Evolutionary conservation across 1,140 invertebrate genomes (phyloP).

Genomic region (Lethrus apterus): DNA sequence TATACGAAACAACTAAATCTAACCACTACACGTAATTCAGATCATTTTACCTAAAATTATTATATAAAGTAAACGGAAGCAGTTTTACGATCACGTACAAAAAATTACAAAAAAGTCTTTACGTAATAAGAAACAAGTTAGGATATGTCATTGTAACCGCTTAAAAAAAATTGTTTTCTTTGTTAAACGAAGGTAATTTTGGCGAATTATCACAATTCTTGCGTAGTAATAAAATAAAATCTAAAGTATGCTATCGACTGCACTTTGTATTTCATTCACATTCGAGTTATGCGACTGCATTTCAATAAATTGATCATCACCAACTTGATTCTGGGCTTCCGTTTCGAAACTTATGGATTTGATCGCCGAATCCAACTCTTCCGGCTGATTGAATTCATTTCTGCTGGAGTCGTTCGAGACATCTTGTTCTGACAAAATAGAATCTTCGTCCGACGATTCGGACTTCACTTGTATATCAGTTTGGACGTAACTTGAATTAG

Average conservation of each 20-base stretch:
- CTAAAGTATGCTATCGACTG: conserved; percentile 38
- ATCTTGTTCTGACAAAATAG: conserved; percentile 3
- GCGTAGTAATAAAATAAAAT: too few species aligned
- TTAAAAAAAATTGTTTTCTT: too few species aligned
- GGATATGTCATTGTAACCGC: too few species aligned
- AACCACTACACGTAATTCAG: too few species aligned
- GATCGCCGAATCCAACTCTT: conserved; percentile 34
- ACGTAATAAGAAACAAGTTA: too few species aligned
- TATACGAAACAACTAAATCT: too few species aligned
- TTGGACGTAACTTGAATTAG: conserved; percentile 6
- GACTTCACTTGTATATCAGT: not conserved
- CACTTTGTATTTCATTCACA: conserved; percentile 35
- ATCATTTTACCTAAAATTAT: too few species aligned
- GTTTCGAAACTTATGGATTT: conserved; percentile 31
- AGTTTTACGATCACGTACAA: too few species aligned
- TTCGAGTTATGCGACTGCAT: conserved; percentile 27
- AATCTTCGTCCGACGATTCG: conserved; percentile 8
- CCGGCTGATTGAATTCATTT: conserved; percentile 21
- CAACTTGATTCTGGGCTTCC: conserved; percentile 19
- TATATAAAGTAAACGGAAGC: too few species aligned
- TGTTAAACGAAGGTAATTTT: too few species aligned
- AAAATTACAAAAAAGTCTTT: too few species aligned
- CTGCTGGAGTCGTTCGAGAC: not conserved
- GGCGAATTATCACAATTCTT: too few species aligned
- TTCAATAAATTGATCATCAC: conserved; percentile 28